Conservation (phyloP, 1,140 invertebrate genomes). For the Laupala kohalensis region DNA sequence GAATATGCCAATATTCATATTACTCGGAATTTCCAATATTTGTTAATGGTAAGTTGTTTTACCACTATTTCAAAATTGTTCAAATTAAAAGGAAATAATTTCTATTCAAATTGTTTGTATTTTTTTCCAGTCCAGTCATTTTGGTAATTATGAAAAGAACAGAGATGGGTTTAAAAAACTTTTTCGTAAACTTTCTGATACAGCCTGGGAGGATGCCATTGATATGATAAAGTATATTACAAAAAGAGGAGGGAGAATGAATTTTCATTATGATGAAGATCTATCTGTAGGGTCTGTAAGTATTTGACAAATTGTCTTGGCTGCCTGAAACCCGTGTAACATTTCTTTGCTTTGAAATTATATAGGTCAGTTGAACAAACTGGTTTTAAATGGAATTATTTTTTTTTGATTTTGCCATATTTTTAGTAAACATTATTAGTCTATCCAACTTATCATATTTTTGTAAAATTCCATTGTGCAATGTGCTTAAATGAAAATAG, state of each 20-base stretch:
- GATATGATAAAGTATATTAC: slow-evolving; percentile 60
- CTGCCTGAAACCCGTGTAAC: too few species aligned
- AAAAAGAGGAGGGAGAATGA: slow-evolving; percentile 47
- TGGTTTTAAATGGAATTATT: not conserved
- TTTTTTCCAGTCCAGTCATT: slow-evolving; percentile 43
- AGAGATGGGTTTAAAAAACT: slow-evolving; percentile 60
- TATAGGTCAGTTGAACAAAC: too few species aligned
- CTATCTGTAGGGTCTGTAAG: not conserved
- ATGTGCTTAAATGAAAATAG: too few species aligned
- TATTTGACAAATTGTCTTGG: not conserved
- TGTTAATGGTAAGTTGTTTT: slow-evolving; percentile 38
- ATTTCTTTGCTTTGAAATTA: too few species aligned
- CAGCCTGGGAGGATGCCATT: slow-evolving; percentile 57
- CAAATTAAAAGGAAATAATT: too few species aligned
- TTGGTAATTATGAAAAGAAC: slow-evolving; percentile 61
- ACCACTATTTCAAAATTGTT: too few species aligned
- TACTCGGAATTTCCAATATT: slow-evolving; percentile 53
- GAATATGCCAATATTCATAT: slow-evolving; percentile 50
- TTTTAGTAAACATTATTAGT: not conserved
- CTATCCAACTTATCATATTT: too few species aligned
- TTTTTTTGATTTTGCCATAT: not conserved
- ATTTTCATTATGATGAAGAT: slow-evolving; percentile 22
- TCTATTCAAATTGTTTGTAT: not conserved
- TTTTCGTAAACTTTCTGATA: slow-evolving; percentile 57
- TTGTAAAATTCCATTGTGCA: not conserved